phyloP scores from a whole-genome alignment of 2,888 invertebrate genomes.

The Resseliella maxima region DNA sequence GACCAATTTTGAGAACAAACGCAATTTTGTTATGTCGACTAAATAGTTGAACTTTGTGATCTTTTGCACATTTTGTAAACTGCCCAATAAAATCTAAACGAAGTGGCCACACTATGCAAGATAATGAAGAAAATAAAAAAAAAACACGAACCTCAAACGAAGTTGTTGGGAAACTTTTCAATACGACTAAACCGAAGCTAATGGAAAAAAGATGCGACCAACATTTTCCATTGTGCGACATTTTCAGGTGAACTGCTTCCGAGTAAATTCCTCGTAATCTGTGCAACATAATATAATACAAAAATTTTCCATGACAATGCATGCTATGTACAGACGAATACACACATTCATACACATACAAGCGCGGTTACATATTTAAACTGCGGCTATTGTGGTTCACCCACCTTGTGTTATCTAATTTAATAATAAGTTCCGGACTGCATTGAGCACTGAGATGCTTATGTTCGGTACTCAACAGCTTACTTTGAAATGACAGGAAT shows the following conservation, averaged over 20 bases:
- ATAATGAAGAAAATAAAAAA: slow-evolving; percentile 10
- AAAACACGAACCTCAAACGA: background rate
- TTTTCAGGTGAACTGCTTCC: slow-evolving; percentile 22
- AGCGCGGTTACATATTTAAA: slow-evolving; percentile 33
- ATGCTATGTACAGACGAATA: too few relatives aligned
- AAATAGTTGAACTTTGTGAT: slow-evolving; percentile 26
- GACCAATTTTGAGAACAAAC: background rate
- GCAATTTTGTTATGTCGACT: background rate
- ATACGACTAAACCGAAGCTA: too few relatives aligned
- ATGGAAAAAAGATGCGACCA: background rate
- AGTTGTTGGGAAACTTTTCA: slow-evolving; percentile 49
- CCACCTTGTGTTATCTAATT: slow-evolving; percentile 42
- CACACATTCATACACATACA: background rate
- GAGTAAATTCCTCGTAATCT: background rate
- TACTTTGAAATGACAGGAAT: background rate
- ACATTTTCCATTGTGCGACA: background rate
- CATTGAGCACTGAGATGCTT: background rate
- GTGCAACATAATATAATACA: background rate
- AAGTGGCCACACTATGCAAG: background rate
- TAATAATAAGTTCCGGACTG: slow-evolving; percentile 34
- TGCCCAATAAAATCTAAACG: background rate
- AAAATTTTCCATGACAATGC: background rate
- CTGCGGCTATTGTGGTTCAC: slow-evolving; percentile 37
- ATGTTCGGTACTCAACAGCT: background rate
- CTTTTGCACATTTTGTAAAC: background rate